Base-by-base conservation (phyloP, 2,113 vertebrate genomes). In the Salvelinus fontinalis region DNA sequence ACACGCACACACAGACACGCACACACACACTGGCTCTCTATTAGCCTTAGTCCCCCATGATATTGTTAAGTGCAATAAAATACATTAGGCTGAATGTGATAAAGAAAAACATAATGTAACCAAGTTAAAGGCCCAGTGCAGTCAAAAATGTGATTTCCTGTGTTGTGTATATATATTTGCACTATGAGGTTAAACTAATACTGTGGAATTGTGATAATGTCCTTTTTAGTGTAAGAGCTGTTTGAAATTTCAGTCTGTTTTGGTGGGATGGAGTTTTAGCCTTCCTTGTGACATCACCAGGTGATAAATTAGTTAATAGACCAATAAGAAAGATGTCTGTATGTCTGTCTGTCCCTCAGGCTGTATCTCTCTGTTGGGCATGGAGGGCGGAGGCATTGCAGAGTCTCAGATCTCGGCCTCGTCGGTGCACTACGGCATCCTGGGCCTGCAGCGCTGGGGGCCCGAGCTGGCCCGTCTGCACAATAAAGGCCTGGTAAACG, bases 371-470 rank as follows among this genome's bases (percentile, higher is more conserved):
- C 85, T 93, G 0, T 88, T 99, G 65, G 98, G 98, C 77, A 93
- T 99, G 97, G 95, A 99, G 88, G 92, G 94, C 29, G 93, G 97
- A 0, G 94, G 95, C 70, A 97, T 99, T 1, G 90, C 94, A 0
- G 93, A 98, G 0, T 90, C 92, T 0, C 97, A 99, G 89, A 95
- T 99, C 79, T 89, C 94, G 0, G 91, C 96, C 39, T 99, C 98
- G 0, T 99, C 98, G 0, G 85, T 97, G 54, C 83, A 97, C 62
- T 90, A 96, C 0, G 95, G 93, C 67, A 93, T 99, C 80, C 83
- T 99, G 75, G 95, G 97, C 2, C 65, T 99, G 83, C 97, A 99
- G 91, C 96, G 96, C 80, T 99, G 98, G 98, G 96, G 93, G 0
- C 94, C 96, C 0, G 96, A 98, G 85, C 91, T 97, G 0, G 94